Evolutionary conservation across 2,888 invertebrate genomes (phyloP).

Genomic region (Sesamia inferens): DNA sequence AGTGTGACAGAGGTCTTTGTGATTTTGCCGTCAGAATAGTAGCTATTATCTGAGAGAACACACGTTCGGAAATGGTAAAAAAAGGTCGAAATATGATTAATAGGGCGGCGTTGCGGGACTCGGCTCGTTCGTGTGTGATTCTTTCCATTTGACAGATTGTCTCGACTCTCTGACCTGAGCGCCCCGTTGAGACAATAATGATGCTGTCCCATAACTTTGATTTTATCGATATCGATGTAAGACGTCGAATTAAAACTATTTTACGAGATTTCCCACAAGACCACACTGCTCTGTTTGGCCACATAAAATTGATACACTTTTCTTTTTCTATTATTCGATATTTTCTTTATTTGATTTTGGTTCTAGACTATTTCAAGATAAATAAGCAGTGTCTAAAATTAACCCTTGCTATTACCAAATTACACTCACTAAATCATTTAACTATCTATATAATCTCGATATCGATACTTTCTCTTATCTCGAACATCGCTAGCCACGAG

Average conservation of each 20-base stretch:
- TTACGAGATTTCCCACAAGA: background rate
- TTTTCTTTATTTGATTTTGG: background rate
- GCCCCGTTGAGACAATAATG: constrained; percentile 87
- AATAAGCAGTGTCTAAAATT: background rate
- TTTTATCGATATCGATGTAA: constrained; percentile 80
- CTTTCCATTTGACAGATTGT: constrained; percentile 89
- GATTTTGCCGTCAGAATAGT: constrained; percentile 80
- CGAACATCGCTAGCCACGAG: constrained; percentile 78
- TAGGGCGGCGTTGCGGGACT: constrained; percentile 84
- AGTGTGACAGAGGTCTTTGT: constrained; percentile 63
- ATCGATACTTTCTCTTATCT: constrained; percentile 68
- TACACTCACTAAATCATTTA: background rate
- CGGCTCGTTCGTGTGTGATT: constrained; percentile 85
- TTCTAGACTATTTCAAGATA: background rate
- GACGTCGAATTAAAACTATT: background rate
- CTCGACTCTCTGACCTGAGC: constrained; percentile 88
- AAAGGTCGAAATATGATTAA: constrained; percentile 89
- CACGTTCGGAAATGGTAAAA: constrained; percentile 87
- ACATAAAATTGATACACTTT: background rate
- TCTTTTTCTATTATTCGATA: background rate
- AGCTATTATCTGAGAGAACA: constrained; percentile 88
- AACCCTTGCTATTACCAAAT: too few relatives aligned
- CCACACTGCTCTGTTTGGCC: background rate
- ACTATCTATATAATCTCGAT: constrained; percentile 16
- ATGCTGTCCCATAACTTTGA: constrained; percentile 75